Conservation (phyloP, 2,113 vertebrate genomes). For the Chelonoidis abingdonii region DNA sequence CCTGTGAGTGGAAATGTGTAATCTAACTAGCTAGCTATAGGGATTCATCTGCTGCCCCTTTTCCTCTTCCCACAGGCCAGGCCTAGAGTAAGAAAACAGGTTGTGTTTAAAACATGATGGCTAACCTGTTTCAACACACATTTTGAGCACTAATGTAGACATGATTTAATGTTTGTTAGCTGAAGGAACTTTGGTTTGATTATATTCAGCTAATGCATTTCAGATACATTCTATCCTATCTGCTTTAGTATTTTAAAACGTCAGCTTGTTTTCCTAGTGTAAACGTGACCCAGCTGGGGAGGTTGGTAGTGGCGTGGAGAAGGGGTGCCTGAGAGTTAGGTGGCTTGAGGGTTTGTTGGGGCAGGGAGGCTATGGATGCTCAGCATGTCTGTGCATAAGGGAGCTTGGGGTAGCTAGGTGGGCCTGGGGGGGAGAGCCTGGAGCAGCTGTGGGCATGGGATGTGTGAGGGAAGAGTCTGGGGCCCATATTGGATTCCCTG, state of each 20-base stretch:
- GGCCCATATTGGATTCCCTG: neutral
- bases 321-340: neutral
- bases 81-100: conserved; percentile 26
- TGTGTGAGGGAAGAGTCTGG: neutral
- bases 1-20: conserved; percentile 41
- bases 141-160: conserved; percentile 4
- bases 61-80: conserved; percentile 29
- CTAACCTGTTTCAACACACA: neutral
- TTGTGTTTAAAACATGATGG: neutral
- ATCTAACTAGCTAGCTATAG: conserved; percentile 64
- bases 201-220: neutral
- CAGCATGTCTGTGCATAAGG: neutral
- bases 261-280: neutral
- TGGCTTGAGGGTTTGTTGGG: neutral
- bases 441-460: neutral
- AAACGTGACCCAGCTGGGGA: neutral
- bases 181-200: neutral
- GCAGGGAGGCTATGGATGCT: neutral
- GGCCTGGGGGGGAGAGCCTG: neutral
- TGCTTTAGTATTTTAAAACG: neutral
- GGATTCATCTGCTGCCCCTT: conserved; percentile 59
- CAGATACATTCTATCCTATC: neutral
- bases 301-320: neutral
- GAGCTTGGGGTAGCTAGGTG: neutral
- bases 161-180: neutral